Evolutionary conservation across 2,113 vertebrate genomes (phyloP).

Genomic region (Gadus macrocephalus): DNA sequence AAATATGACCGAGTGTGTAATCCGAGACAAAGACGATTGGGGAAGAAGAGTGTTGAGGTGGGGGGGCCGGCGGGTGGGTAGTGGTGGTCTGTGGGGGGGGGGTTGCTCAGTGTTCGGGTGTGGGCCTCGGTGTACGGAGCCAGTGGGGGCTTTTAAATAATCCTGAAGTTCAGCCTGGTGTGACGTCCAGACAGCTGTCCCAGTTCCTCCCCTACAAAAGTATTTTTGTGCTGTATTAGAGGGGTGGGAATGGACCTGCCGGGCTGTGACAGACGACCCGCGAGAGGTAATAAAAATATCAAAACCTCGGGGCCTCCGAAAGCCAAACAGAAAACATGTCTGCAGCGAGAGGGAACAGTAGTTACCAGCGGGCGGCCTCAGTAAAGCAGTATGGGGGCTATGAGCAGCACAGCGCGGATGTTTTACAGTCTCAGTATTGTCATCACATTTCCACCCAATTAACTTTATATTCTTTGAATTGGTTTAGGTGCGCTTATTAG

Average conservation of each 20-base stretch:
- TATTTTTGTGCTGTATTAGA: conserved; percentile 68
- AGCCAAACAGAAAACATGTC: conserved; percentile 77
- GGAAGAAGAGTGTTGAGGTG: conserved; percentile 57
- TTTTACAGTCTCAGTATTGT: too few relatives aligned
- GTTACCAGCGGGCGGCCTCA: conserved; percentile 70
- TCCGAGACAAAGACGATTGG: conserved; percentile 63
- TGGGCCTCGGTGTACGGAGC: conserved; percentile 12
- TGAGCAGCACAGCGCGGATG: too few relatives aligned
- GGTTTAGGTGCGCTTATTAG: too few relatives aligned
- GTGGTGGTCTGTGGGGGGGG: conserved; percentile 6
- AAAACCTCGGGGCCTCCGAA: conserved; percentile 71
- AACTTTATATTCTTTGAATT: too few relatives aligned
- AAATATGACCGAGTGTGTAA: conserved; percentile 67
- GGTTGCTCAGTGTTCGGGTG: not conserved
- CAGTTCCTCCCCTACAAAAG: conserved; percentile 74
- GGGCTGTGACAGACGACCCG: conserved; percentile 65
- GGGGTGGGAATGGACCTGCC: conserved; percentile 31
- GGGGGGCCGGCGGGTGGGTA: conserved; percentile 61
- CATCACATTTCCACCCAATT: too few relatives aligned
- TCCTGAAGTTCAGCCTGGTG: conserved; percentile 72
- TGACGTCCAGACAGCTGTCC: conserved; percentile 77
- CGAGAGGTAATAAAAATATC: conserved; percentile 78
- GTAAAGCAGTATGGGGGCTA: conserved; percentile 47
- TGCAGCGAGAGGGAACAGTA: conserved; percentile 73
- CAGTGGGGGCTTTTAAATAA: conserved; percentile 77